Conservation (phyloP, 2,113 vertebrate species). For the Pandion haliaetus region DNA sequence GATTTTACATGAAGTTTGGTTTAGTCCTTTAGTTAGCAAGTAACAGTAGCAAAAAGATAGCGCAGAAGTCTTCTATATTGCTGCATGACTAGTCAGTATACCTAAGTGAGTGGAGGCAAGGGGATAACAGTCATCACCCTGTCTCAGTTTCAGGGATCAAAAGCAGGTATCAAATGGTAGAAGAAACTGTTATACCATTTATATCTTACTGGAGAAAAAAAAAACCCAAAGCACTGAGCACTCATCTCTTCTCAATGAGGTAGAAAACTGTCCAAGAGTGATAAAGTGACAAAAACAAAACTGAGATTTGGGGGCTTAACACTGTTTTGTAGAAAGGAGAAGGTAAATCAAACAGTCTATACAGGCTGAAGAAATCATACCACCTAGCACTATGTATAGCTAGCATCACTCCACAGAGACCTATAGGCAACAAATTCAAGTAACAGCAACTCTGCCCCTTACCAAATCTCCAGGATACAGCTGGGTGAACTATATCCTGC, state of each 20-base stretch:
- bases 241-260: neutral
- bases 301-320: neutral
- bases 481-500: neutral
- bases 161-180: neutral
- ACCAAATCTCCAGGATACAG: neutral
- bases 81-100: neutral
- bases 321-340: neutral
- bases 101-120: accelerated
- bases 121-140: neutral
- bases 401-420: neutral
- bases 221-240: neutral
- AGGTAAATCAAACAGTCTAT: neutral
- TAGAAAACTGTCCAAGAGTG: neutral
- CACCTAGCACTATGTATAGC: neutral
- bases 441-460: neutral
- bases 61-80: neutral
- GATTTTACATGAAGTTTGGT: neutral
- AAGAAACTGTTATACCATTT: neutral
- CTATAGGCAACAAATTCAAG: neutral
- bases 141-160: neutral
- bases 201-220: neutral
- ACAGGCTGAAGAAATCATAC: neutral
- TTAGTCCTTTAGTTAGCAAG: neutral
- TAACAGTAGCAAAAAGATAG: neutral
- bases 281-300: neutral